These are phyloP conservation scores for Pseudanteris insignis DNA, from an alignment of 2,888 invertebrate species.

Conservation along the genomic window DNA sequence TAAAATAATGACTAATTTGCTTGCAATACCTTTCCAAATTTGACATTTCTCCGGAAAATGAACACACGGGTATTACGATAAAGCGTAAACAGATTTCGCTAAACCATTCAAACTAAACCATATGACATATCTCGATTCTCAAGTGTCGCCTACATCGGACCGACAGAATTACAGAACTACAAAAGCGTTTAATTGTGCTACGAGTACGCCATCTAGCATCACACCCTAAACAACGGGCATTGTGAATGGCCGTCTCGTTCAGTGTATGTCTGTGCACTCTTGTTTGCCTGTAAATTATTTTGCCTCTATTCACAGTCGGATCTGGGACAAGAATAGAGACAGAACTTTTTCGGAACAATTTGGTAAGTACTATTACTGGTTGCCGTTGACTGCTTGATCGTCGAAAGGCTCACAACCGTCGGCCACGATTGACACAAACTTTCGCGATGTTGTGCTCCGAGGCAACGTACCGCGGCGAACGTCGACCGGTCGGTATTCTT, in stretches of 20 bases:
- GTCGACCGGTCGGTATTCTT: slow-evolving; percentile 58
- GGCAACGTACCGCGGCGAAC: slow-evolving; percentile 54
- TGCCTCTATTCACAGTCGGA: slow-evolving; percentile 52
- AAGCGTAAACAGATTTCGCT: no score
- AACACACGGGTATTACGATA: no score
- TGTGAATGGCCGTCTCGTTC: slow-evolving; percentile 57
- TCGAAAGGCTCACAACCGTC: background rate
- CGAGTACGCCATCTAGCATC: slow-evolving; percentile 6
- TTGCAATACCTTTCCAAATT: no score
- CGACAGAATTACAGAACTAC: no score
- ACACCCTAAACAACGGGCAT: slow-evolving; percentile 12
- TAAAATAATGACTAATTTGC: no score
- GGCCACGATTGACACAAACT: slow-evolving; percentile 12
- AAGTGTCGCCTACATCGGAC: no score
- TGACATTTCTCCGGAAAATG: no score
- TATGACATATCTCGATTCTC: no score
- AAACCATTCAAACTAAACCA: background rate
- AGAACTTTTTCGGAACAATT: slow-evolving; percentile 47
- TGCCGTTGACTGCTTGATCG: no score
- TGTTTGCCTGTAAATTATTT: slow-evolving; percentile 60
- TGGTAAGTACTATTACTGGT: slow-evolving; percentile 61
- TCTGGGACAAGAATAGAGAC: slow-evolving; percentile 47
- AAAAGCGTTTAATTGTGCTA: no score
- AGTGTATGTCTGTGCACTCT: slow-evolving; percentile 56
- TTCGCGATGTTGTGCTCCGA: slow-evolving; percentile 39